Percentiles rank a stretch among this genome's conserved stretches.
phyloP scores from a whole-genome alignment of 2,888 invertebrate species.

The Caenorhabditis sp. region DNA sequence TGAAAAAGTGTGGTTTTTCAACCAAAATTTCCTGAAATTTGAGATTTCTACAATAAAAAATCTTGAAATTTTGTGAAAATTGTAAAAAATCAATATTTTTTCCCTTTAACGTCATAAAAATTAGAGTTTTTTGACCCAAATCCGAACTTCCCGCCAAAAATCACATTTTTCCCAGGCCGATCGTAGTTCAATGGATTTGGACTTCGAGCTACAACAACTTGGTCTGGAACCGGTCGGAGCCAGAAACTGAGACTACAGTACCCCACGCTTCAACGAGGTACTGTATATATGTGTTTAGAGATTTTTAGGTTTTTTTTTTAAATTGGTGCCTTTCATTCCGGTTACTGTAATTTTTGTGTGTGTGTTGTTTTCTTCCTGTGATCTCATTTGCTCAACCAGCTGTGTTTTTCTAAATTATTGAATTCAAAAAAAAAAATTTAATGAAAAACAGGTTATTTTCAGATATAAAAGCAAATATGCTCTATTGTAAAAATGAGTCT shows the following conservation, averaged over 20 bases:
- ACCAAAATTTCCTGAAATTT: too few species aligned
- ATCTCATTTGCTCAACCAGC: conserved; percentile 10
- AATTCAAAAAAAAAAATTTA: not conserved
- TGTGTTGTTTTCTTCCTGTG: conserved; percentile 7
- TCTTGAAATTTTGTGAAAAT: too few species aligned
- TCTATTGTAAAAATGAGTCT: too few species aligned
- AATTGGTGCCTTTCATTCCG: conserved; percentile 13
- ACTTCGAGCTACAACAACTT: conserved; percentile 31
- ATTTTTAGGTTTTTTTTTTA: not conserved
- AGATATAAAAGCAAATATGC: too few species aligned
- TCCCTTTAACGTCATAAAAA: not conserved
- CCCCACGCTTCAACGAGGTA: not conserved
- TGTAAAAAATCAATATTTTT: too few species aligned
- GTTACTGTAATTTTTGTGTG: conserved; percentile 2
- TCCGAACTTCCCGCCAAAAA: too few species aligned
- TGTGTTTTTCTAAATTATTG: not conserved
- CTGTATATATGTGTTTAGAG: conserved; percentile 1
- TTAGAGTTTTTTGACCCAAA: not conserved
- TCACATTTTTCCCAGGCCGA: conserved; percentile 12
- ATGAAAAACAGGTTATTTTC: not conserved
- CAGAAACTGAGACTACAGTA: not conserved
- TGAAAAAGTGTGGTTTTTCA: too few species aligned
- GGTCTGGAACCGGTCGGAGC: conserved; percentile 35
- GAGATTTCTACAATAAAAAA: too few species aligned
- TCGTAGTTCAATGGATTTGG: conserved; percentile 40